Base-by-base conservation (phyloP, 2,888 invertebrate genomes). In the Lycophotia porphyrea region DNA sequence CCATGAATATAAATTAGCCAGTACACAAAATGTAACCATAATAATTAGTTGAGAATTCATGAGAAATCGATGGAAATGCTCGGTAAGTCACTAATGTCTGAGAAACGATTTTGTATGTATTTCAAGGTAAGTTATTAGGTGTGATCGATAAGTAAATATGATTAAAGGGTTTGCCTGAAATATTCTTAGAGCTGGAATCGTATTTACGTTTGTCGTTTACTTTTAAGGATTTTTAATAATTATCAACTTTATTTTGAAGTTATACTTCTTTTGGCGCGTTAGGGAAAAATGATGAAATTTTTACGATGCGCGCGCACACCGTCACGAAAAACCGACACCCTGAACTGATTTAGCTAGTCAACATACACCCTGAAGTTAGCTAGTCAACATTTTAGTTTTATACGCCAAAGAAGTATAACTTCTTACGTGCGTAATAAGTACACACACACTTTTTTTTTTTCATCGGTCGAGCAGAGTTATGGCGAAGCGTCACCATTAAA, bases 51-150 rank as follows among this genome's bases (percentile, higher is more conserved):
- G 5, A 49, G 1, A 77, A 39, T 71, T 74, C 61, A 34, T n/a
- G 36, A 61, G 58, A 71, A 44, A 69, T 68, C 7, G 39, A 68
- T 52, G 27, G 31, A 15, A 58, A 36, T 49, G n/a, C 44, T 47
- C 5, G 58, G 27, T 49, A 42, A 34, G 18, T 70, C 13, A 27
- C 11, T 1, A 65, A 70, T 34, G 27, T 71, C 71, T 68, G 18
- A 39, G 71, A 82, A 82, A 47, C 61, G 24, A 71, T 72, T 80
- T 52, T 2, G 15, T 52, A 39, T 47, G 39, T 39, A 36, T 47
- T 75, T 65, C 69, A 31, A 27, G 24, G 61, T 65, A 49, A 47
- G 15, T n/a, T 15, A 15, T 49, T 65, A 44, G 42, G 8, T 27
- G 1, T 11, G 24, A 66, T 72, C 68, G 44, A 71, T 71, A 63